Evolutionary conservation across 2,113 vertebrate genomes (phyloP), one percentile per base, ranked within the genome.

Genomic region (Echinops telfairi): DNA sequence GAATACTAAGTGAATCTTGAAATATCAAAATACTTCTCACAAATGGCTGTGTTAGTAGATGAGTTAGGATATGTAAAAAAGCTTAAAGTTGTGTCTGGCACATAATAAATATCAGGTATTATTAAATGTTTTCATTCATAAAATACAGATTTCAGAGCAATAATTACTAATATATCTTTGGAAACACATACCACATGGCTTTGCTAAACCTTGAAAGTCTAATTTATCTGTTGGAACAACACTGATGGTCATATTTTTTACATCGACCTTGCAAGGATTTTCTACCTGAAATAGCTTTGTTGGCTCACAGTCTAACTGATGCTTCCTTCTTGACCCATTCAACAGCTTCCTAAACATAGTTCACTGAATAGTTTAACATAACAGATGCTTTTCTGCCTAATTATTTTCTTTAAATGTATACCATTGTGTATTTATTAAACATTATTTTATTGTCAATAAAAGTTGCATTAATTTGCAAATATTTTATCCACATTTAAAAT

Each of bases 271-370:
- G 27, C 36, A 58, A 77, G 71, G 2, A 60, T 86, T 86, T 88
- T 89, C 82, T 78, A 81, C 87, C 60, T 78, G 71, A 94, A 95
- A 93, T 23, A 77, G 40, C 31, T 93, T 82, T 81, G 33, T 29
- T 9, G 57, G 29, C 43, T 27, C 83, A 70, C 31, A 66, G 17
- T 36, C 3, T 91, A 38, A 16, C 40, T 89, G 40, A 22, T 78
- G 2, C 89, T 86, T 53, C 29, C 66, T 27, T 71, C 60, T 89
- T 86, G 77, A 93, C 22, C 53, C 1, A 71, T 14, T 83, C 27
- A 53, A 9, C 19, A 87, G 29, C 8, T 10, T 71, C 7, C 20
- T 75, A 73, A 87, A 91, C 85, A 38, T 20, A 77, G 20, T 43
- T 1, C 11, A 23, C 16, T 73, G 82, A 43, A 81, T n/a, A n/a